Percentiles rank a stretch among this genome's conserved stretches.
Evolutionary conservation across 23 tunicate genomes (phyloP).

Genomic region (Halocynthia aurantium): DNA sequence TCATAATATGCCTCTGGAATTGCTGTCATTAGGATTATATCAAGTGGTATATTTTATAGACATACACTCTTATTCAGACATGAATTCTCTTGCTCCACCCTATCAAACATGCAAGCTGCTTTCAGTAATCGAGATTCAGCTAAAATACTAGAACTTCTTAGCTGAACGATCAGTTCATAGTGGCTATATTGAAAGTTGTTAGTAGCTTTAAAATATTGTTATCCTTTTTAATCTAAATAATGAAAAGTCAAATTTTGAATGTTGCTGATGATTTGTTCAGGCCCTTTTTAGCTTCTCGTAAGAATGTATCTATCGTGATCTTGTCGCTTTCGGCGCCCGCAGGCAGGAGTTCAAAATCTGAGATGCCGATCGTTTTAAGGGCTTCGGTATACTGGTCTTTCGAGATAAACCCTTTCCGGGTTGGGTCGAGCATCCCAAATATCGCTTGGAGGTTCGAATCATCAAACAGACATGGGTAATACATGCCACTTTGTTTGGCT

Average conservation of each 20-base stretch:
- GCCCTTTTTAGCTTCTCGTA: slow-evolving; percentile 73
- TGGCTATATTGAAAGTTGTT: too few relatives aligned
- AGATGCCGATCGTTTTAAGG: slow-evolving; percentile 50
- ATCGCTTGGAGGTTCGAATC: slow-evolving; percentile 77
- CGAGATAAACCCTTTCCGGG: slow-evolving; percentile 67
- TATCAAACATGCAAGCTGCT: too few relatives aligned
- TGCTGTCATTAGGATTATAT: too few relatives aligned
- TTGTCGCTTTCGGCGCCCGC: slow-evolving; percentile 62
- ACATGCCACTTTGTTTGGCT: slow-evolving; percentile 76
- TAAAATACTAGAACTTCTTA: too few relatives aligned
- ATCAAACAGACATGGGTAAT: slow-evolving; percentile 78
- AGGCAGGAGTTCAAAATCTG: slow-evolving; percentile 60
- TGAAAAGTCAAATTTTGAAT: slow-evolving; percentile 22
- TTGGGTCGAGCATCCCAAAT: slow-evolving; percentile 92
- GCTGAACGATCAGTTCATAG: too few relatives aligned
- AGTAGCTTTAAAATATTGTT: too few relatives aligned
- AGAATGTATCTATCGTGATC: slow-evolving; percentile 62
- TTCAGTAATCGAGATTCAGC: too few relatives aligned
- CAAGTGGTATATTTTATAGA: too few relatives aligned
- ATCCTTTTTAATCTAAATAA: neutral
- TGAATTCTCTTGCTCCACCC: too few relatives aligned
- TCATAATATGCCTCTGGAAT: too few relatives aligned
- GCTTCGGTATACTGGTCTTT: slow-evolving; percentile 79
- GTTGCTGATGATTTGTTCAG: slow-evolving; percentile 42
- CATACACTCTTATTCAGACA: too few relatives aligned